A percentile compares a stretch with the other conserved stretches of the same genome.
Evolutionary conservation across 1,140 invertebrate genomes (phyloP).

Genomic region (Zophobas atratus): DNA sequence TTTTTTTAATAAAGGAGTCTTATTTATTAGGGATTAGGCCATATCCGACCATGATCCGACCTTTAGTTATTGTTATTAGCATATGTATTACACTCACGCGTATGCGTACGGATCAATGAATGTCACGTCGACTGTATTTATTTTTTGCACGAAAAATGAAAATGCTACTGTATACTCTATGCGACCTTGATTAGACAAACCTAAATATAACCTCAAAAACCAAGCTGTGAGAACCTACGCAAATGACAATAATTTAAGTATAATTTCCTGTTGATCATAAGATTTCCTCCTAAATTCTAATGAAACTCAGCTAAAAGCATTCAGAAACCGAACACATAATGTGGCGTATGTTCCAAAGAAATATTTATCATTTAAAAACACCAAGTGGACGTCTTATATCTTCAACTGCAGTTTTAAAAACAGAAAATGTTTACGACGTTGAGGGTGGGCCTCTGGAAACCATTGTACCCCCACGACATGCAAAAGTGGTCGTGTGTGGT

Average conservation of each 20-base stretch:
- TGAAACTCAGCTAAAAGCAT: not conserved
- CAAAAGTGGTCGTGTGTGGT: conserved; percentile 90
- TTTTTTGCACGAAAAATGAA: no score
- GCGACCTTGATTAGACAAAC: not conserved
- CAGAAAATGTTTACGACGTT: conserved; percentile 20
- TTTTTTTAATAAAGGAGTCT: no score
- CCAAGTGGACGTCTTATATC: not conserved
- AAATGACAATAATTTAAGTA: no score
- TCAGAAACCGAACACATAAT: not conserved
- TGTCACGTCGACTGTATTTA: no score
- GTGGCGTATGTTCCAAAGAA: conserved; percentile 9
- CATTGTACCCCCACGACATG: conserved; percentile 66
- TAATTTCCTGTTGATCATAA: conserved; percentile 13
- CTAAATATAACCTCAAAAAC: no score
- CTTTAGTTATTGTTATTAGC: no score
- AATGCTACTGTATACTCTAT: not conserved
- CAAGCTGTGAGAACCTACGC: no score
- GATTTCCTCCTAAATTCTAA: conserved; percentile 2
- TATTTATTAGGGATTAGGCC: no score
- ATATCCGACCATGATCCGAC: no score
- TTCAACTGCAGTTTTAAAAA: not conserved
- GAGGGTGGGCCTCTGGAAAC: conserved; percentile 9
- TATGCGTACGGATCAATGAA: no score
- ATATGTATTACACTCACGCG: no score
- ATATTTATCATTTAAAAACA: not conserved